Evolutionary conservation across 2,797 vertebrate genomes (phyloP).

Genomic region (Siniperca undulata): DNA sequence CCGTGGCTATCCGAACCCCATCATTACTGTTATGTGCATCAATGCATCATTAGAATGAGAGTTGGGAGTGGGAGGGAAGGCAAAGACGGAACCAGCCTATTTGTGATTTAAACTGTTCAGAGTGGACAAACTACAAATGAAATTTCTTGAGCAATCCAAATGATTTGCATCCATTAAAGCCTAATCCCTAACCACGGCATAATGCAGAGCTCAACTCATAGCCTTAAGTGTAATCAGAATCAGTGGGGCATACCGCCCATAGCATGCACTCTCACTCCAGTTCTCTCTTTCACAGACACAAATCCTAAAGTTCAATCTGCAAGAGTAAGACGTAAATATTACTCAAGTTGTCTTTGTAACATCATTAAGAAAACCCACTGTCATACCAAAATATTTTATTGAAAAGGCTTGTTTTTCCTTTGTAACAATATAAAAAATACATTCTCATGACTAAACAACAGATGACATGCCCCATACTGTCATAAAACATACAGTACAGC

Average conservation of each 20-base stretch:
- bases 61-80: constrained; percentile 49
- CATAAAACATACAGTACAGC: constrained; percentile 28
- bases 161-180: constrained; percentile 75
- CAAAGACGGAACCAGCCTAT: constrained; percentile 33
- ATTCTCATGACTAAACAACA: constrained; percentile 19
- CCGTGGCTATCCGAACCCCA: constrained; percentile 44
- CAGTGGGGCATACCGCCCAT: constrained; percentile 53
- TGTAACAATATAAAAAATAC: constrained; percentile 61
- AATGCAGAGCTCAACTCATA: constrained; percentile 64
- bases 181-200: constrained; percentile 73
- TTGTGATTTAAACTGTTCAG: constrained; percentile 58
- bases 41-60: constrained; percentile 61
- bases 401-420: constrained; percentile 20
- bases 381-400: constrained; percentile 61
- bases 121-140: constrained; percentile 70
- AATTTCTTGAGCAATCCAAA: constrained; percentile 68
- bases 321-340: constrained; percentile 40
- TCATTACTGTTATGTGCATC: constrained; percentile 65
- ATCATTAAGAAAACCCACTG: constrained; percentile 17
- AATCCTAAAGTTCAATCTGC: constrained; percentile 47
- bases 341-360: constrained; percentile 29
- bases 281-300: constrained; percentile 39
- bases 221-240: constrained; percentile 69
- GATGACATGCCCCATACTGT: neutral
- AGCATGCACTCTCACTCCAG: constrained; percentile 42